Base-by-base conservation (phyloP, 2,797 vertebrate genomes). In the Alca torda region DNA sequence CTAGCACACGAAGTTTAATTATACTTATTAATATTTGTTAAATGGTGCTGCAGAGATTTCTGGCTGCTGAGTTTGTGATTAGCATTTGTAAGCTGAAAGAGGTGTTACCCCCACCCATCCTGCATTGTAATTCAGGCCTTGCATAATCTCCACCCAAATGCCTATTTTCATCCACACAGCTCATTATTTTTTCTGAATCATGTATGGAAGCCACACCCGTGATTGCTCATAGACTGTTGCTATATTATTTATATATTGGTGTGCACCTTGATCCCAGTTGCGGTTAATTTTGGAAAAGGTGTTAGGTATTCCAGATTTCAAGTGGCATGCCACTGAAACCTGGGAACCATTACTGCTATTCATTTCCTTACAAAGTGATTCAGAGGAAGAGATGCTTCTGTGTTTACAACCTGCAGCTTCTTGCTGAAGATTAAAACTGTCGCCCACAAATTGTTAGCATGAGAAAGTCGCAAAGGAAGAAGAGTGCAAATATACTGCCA, bases 161-260 rank as follows among this genome's bases (percentile, higher is more conserved):
- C 97, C 97, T 97, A 93, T 93, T 97, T 96, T 95, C 96, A 96
- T 89, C 87, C 57, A 67, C 83, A 94, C 96, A 96, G 57, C 94
- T 97, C 95, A 95, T 96, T 97, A 96, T 90, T 95, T 96, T 93
- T 94, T 97, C 96, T 97, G 97, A 98, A 97, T 97, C 96, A 98
- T 63, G 67, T 56, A 72, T 81, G 74, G 81, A 93, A 26, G 84
- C 96, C 98, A 96, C 97, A 81, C 97, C 97, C n/a, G 6, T 63
- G 59, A 95, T 65, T 92, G 96, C 95, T 97, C 93, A 96, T 69
- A 96, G 94, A 97, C 81, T 76, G 48, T 35, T 46, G 87, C 96
- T 76, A 1, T 95, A 72, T 93, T 96, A 87, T 89, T 95, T 97
- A 91, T 70, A 85, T 90, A 91, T 78, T 91, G 54, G 68, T 59